Percentiles rank a stretch among this genome's conserved stretches.
Conservation (phyloP, 2,888 invertebrate genomes). For the Doris montereyensis region DNA sequence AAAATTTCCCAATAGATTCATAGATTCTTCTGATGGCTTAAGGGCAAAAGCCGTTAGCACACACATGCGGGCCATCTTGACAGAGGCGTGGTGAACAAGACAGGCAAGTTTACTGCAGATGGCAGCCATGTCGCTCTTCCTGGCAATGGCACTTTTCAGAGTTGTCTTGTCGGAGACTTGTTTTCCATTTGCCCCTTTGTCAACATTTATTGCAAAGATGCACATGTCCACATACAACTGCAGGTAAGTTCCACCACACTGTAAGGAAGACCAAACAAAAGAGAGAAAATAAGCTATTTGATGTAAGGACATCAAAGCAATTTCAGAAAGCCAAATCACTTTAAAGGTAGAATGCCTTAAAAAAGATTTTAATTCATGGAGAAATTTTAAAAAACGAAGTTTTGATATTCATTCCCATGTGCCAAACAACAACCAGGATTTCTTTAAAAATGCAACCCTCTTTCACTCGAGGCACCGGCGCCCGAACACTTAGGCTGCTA, state of each 20-base stretch:
- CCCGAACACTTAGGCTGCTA: no score
- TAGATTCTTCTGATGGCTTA: conserved; percentile 51
- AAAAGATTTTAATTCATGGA: neutral
- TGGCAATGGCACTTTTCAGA: conserved; percentile 46
- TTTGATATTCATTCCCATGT: no score
- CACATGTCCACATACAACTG: conserved; percentile 65
- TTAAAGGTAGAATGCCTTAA: neutral
- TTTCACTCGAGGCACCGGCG: no score
- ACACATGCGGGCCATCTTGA: conserved; percentile 56
- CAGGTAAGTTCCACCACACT: conserved; percentile 64
- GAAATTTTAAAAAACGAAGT: no score
- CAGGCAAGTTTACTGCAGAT: conserved; percentile 59
- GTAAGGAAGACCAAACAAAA: conserved; percentile 44
- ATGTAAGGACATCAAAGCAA: neutral
- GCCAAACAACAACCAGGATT: no score
- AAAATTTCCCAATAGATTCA: no score
- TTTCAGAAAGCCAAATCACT: neutral
- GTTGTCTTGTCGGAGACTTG: conserved; percentile 47
- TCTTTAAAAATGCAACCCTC: no score
- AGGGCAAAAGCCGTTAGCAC: conserved; percentile 62
- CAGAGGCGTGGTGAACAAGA: conserved; percentile 56
- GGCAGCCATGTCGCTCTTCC: conserved; percentile 49
- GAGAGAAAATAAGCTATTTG: neutral
- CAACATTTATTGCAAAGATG: conserved; percentile 65
- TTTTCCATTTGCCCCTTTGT: conserved; percentile 58